These are phyloP conservation scores for Agapornis canus DNA, from an alignment of 2,797 vertebrate species.

Conservation along the genomic window DNA sequence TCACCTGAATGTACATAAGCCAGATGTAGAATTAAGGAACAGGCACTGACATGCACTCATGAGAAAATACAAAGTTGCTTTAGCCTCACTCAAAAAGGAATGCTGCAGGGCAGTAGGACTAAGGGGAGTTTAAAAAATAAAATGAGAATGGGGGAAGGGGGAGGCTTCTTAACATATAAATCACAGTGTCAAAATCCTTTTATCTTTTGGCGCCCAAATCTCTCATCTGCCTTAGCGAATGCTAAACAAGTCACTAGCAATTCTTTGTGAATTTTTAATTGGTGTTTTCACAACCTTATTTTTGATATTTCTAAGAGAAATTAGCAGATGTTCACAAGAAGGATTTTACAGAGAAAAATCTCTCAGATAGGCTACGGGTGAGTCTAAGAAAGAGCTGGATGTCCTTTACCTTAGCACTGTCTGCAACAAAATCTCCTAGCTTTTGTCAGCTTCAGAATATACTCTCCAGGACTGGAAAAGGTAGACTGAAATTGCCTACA, in stretches of 20 bases:
- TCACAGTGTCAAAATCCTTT: conserved; percentile 70
- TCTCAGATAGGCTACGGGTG: background rate
- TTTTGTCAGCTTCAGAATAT: background rate
- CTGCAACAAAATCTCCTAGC: background rate
- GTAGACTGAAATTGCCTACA: background rate
- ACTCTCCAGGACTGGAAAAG: background rate
- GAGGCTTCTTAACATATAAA: conserved; percentile 59
- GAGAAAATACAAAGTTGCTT: conserved; percentile 30
- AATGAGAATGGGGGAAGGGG: conserved; percentile 27
- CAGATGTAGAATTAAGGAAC: conserved; percentile 44
- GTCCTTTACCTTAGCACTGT: background rate
- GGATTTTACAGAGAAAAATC: background rate
- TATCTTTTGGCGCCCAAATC: conserved; percentile 66
- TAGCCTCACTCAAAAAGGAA: conserved; percentile 45
- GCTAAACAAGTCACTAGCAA: conserved; percentile 55
- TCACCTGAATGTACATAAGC: conserved; percentile 31
- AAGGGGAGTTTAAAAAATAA: conserved; percentile 39
- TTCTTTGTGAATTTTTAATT: conserved; percentile 71
- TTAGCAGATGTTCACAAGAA: conserved; percentile 52
- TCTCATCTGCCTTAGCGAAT: conserved; percentile 62
- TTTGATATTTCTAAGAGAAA: conserved; percentile 44
- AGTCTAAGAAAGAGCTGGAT: background rate
- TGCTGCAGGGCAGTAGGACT: conserved; percentile 58
- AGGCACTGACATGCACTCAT: conserved; percentile 5
- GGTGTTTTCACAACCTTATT: conserved; percentile 69